phyloP scores from a whole-genome alignment of 2,113 vertebrate genomes.

The Lepisosteus osseus region DNA sequence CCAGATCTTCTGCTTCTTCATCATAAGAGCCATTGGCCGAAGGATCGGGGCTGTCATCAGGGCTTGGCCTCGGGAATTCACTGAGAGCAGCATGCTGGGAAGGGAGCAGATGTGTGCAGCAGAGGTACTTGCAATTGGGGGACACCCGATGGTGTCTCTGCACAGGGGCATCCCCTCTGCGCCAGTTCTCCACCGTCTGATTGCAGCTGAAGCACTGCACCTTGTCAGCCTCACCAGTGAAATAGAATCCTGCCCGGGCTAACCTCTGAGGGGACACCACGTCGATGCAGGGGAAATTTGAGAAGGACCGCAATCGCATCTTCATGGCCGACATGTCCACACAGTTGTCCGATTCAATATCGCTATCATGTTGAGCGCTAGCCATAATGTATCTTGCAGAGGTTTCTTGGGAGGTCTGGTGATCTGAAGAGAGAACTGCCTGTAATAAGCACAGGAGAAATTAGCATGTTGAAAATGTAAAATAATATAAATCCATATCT shows the following conservation, averaged over 20 bases:
- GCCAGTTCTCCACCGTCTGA: conserved; percentile 76
- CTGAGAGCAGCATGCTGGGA: neutral
- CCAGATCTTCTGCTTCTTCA: conserved; percentile 51
- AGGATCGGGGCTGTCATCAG: neutral
- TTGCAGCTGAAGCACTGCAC: conserved; percentile 87
- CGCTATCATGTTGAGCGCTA: conserved; percentile 38
- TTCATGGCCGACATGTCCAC: conserved; percentile 59
- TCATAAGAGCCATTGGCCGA: conserved; percentile 36
- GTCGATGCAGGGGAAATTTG: conserved; percentile 59
- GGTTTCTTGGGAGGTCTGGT: no score
- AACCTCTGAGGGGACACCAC: conserved; percentile 66
- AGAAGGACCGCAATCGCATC: conserved; percentile 71
- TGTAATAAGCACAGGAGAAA: neutral
- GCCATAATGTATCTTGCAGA: conserved; percentile 43
- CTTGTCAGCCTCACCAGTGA: conserved; percentile 76
- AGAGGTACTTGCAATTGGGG: conserved; percentile 76
- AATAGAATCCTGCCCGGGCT: conserved; percentile 84
- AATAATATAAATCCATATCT: neutral
- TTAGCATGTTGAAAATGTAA: neutral
- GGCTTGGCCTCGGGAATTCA: neutral
- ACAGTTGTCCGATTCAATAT: conserved; percentile 48
- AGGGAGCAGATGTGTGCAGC: conserved; percentile 42
- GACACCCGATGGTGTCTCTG: conserved; percentile 77
- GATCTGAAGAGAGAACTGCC: neutral
- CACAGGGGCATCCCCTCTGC: conserved; percentile 68